Evolutionary conservation across 2,113 vertebrate genomes (phyloP).

Genomic region (Anser brachyrhynchus): DNA sequence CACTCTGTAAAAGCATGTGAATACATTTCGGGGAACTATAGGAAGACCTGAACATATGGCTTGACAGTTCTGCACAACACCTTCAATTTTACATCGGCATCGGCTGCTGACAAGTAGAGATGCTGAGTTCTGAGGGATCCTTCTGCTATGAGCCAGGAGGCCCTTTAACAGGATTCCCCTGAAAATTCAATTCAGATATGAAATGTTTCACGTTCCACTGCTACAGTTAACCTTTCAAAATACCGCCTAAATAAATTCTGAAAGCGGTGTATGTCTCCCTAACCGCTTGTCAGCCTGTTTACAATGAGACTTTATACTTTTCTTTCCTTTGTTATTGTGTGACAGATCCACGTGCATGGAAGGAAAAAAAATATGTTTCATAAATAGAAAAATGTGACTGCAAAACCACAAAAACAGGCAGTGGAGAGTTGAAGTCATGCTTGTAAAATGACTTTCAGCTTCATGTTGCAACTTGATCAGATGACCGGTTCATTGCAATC

Average conservation of each 20-base stretch:
- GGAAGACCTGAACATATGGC: not conserved
- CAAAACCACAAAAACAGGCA: not conserved
- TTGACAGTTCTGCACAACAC: not conserved
- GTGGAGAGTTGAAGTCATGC: not conserved
- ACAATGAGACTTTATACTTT: not conserved
- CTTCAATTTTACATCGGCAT: not conserved
- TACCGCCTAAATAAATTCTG: not conserved
- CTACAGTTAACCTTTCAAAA: not conserved
- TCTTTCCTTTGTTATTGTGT: not conserved
- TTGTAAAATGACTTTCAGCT: not conserved
- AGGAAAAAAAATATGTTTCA: not conserved
- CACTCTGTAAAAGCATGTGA: fast-evolving
- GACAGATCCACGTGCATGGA: not conserved
- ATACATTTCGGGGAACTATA: not conserved
- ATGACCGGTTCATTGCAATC: not conserved
- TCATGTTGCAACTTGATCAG: not conserved
- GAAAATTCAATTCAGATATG: not conserved
- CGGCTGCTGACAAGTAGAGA: not conserved
- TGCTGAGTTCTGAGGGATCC: not conserved
- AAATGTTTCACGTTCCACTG: not conserved
- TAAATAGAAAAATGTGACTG: not conserved
- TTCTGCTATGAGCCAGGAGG: not conserved
- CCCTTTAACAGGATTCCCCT: not conserved
- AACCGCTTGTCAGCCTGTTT: not conserved
- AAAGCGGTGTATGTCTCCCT: not conserved